Base-by-base conservation (phyloP, 1,140 invertebrate genomes). In the Drosophila athabasca region DNA sequence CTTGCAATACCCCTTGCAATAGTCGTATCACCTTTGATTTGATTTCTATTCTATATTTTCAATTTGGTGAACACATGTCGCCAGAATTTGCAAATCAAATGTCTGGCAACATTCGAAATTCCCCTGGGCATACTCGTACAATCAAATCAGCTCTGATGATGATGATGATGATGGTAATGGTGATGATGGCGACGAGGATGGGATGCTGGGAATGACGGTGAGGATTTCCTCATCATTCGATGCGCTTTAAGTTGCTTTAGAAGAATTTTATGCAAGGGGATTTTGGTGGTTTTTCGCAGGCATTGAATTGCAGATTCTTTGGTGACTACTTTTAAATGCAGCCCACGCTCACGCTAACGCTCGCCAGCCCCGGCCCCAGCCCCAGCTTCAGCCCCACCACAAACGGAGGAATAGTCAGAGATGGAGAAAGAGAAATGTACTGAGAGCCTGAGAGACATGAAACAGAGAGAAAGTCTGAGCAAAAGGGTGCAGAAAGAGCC, bases 281-380 rank as follows among this genome's bases (percentile, higher is more conserved):
- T 67, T 84, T 84, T 57, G 55, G 73, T 52, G 73, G 62, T 69
- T 39, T 72, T 71, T 62, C 39, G 41, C 52, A 31, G 61, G 45
- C 81, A 76, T 87, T 87, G 78, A 87, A 87, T 87, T 87, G 83
- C 82, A 88, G 83, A 87, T 87, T 80, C 49, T 73, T 45, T 26
- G 24, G 64, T 31, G 62, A 67, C 76, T 87, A 60, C 35, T 82
- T 82, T 88, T 68, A 87, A 87, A 87, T 88, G 82, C 83, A 78
- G 49, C 65, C 62, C 72, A 67, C 72, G 71, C 5, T 26, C 35
- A 44, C 31, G 3, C 4, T 26, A 4, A 26, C 4, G 31, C 29
- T 31, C 31, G 8, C 8, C 31, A 11, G 29, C 4, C 15, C 17
- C 17, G 1, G 17, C 17, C 17, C 17, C 17, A 19, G 17, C 1